A percentile compares a stretch with the other conserved stretches of the same genome.
phyloP scores from a whole-genome alignment of 2,113 vertebrate genomes.

The Cochlearius cochlearius region DNA sequence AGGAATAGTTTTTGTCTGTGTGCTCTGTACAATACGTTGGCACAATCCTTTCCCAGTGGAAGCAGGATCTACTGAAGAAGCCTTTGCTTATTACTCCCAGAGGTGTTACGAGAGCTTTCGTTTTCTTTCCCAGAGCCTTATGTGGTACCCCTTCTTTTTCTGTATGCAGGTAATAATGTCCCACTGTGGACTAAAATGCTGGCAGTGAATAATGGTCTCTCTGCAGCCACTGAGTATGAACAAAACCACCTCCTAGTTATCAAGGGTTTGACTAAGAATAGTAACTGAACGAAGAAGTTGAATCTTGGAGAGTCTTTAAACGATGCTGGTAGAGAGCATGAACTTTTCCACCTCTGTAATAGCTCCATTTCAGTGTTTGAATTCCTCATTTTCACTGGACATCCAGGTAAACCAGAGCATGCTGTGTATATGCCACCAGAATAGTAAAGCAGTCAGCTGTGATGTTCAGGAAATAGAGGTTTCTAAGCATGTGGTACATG shows the following conservation, averaged over 20 bases:
- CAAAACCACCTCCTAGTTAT: background rate
- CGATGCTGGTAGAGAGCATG: background rate
- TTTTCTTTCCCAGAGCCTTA: background rate
- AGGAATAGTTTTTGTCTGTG: background rate
- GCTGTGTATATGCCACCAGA: background rate
- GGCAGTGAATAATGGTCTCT: background rate
- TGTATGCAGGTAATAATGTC: background rate
- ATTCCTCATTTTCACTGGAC: background rate
- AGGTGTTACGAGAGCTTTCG: background rate
- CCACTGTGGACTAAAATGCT: background rate
- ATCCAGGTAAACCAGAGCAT: background rate
- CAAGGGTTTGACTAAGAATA: background rate
- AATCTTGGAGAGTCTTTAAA: background rate
- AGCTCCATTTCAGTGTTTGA: background rate
- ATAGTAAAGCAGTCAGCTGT: background rate
- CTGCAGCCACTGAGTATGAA: background rate
- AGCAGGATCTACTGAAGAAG: background rate
- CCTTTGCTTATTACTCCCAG: background rate
- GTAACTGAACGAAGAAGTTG: background rate
- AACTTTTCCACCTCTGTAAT: background rate
- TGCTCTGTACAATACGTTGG: background rate
- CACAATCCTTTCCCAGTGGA: background rate
- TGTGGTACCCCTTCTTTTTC: background rate
- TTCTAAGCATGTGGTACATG: background rate
- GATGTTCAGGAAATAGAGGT: background rate